Evolutionary conservation across 2,888 invertebrate species (phyloP).

Genomic region (Eupithecia vulgata): DNA sequence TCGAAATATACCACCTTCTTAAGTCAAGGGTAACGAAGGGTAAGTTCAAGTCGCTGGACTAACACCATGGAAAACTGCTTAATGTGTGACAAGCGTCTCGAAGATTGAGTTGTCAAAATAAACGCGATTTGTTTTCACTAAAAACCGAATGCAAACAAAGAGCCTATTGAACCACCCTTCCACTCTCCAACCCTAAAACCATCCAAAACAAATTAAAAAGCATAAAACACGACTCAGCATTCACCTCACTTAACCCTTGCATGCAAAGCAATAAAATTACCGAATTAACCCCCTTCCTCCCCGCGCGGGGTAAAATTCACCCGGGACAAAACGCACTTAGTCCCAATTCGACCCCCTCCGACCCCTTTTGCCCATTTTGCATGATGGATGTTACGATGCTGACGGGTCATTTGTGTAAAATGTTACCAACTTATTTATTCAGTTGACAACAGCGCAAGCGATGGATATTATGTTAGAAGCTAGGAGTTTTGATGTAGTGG

Average conservation of each 20-base stretch:
- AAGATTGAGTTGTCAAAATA: neutral
- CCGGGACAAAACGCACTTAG: constrained; percentile 33
- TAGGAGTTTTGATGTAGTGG: neutral
- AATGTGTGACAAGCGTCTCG: no score
- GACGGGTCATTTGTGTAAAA: constrained; percentile 34
- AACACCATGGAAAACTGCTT: no score
- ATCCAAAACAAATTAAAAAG: constrained; percentile 76
- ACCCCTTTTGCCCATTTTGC: constrained; percentile 17
- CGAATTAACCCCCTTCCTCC: constrained; percentile 66
- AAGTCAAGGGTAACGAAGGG: no score
- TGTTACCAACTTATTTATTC: constrained; percentile 11
- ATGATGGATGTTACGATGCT: constrained; percentile 29
- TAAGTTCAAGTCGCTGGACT: no score
- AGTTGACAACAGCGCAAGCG: neutral
- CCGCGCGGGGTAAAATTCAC: constrained; percentile 41
- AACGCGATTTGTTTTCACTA: neutral
- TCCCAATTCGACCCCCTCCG: constrained; percentile 28
- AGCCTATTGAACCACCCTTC: constrained; percentile 25
- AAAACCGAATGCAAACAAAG: constrained; percentile 3
- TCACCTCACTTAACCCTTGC: constrained; percentile 73
- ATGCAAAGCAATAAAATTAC: constrained; percentile 71
- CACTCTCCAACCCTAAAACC: constrained; percentile 53
- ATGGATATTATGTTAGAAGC: neutral
- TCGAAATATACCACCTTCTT: no score
- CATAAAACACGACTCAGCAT: constrained; percentile 74